Conservation (phyloP, 2,113 vertebrate species). For the Nothobranchius furzeri region DNA sequence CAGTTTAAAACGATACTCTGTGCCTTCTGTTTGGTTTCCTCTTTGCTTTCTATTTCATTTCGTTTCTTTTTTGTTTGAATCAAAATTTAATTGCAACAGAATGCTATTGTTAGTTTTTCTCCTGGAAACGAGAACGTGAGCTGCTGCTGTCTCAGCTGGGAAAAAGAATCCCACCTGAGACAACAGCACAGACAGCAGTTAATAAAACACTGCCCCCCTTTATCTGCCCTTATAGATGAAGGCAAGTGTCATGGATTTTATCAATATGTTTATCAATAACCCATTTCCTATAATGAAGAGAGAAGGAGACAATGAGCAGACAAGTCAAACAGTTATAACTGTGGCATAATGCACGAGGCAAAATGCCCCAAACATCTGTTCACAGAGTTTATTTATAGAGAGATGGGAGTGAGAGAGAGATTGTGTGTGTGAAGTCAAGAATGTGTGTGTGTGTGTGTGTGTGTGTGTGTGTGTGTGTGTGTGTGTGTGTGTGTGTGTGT, state of each 20-base stretch:
- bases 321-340: too few relatives aligned
- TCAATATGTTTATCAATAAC: too few relatives aligned
- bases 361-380: too few relatives aligned
- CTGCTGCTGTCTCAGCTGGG: constrained; percentile 19
- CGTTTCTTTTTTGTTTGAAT: constrained; percentile 13
- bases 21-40: neutral
- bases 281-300: neutral
- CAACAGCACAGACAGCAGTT: constrained; percentile 27
- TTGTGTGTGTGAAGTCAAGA: too few relatives aligned
- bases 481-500: too few relatives aligned
- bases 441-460: too few relatives aligned
- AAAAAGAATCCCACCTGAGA: constrained; percentile 21
- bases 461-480: too few relatives aligned
- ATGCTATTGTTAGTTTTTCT: constrained; percentile 27
- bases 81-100: constrained; percentile 28
- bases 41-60: neutral
- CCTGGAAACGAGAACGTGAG: constrained; percentile 18
- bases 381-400: too few relatives aligned
- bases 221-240: neutral
- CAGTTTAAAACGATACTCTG: neutral
- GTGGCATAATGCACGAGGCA: too few relatives aligned
- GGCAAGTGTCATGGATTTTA: neutral
- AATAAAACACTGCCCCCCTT: constrained; percentile 1
- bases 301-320: too few relatives aligned
- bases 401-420: too few relatives aligned